Conservation (phyloP, 2,797 vertebrate species). For the Myotis pilosus region DNA sequence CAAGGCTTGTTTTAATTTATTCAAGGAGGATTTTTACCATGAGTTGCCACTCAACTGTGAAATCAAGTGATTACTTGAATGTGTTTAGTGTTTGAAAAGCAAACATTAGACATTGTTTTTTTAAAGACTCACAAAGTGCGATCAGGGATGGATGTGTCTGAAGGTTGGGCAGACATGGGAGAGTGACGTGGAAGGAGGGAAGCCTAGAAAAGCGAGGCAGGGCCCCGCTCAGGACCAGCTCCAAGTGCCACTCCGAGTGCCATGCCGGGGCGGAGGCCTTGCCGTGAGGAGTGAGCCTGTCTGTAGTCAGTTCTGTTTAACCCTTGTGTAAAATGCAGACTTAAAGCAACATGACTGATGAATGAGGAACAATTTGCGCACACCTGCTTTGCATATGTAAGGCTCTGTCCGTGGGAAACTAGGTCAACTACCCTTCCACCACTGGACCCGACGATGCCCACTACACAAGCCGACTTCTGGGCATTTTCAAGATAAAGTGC, state of each 20-base stretch:
- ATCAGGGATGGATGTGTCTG: background rate
- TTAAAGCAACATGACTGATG: too few relatives aligned
- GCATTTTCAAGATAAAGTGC: background rate
- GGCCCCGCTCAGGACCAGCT: background rate
- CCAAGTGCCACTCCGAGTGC: background rate
- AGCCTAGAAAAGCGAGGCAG: too few relatives aligned
- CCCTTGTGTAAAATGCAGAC: background rate
- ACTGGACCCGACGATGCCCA: too few relatives aligned
- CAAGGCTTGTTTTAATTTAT: background rate
- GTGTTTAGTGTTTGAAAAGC: background rate
- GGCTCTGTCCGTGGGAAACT: background rate
- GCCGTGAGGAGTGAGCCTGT: accelerated
- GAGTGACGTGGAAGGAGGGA: background rate
- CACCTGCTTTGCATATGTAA: too few relatives aligned
- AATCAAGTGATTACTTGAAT: background rate
- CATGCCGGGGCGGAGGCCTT: background rate
- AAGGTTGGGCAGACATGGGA: background rate
- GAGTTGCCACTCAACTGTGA: background rate
- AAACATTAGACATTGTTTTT: background rate
- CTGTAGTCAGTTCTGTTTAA: background rate
- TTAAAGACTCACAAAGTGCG: background rate
- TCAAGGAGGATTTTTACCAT: background rate
- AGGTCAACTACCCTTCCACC: background rate
- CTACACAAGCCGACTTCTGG: background rate
- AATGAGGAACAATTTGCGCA: background rate